Conservation (phyloP, 1,140 invertebrate species). For the Atta colombica region DNA sequence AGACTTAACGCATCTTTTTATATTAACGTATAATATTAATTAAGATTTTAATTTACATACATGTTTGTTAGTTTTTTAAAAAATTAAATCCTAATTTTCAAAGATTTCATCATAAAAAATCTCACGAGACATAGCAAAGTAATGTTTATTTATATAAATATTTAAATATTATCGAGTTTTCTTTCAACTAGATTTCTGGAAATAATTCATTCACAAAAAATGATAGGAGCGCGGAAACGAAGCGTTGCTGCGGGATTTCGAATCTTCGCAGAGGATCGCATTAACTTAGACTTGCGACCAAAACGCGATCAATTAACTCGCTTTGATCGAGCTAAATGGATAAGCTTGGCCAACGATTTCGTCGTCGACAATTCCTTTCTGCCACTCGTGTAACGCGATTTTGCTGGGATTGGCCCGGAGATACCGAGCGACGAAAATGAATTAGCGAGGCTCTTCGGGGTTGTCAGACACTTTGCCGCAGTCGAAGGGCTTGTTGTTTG, state of each 20-base stretch:
- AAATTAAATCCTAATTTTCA: not conserved
- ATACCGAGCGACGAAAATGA: constrained; percentile 64
- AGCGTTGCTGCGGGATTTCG: constrained; percentile 28
- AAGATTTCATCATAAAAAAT: not conserved
- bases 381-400: constrained; percentile 59
- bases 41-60: not conserved
- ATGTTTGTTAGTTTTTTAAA: not conserved
- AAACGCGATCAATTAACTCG: constrained; percentile 70
- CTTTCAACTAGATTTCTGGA: not conserved
- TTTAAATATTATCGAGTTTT: constrained; percentile 2
- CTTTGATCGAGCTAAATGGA: constrained; percentile 70
- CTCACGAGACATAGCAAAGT: not conserved
- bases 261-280: constrained; percentile 27
- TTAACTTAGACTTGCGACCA: constrained; percentile 37
- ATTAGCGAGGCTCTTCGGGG: constrained; percentile 59
- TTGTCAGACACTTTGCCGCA: constrained; percentile 33
- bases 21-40: not conserved
- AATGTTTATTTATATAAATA: not conserved
- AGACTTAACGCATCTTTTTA: not conserved
- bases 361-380: constrained; percentile 63
- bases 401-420: constrained; percentile 60
- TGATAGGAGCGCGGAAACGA: constrained; percentile 1
- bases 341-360: constrained; percentile 68
- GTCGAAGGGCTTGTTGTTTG: constrained; percentile 37
- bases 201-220: constrained; percentile 29